Base-by-base conservation (phyloP, 1,140 invertebrate genomes). In the Diorhabda carinulata region DNA sequence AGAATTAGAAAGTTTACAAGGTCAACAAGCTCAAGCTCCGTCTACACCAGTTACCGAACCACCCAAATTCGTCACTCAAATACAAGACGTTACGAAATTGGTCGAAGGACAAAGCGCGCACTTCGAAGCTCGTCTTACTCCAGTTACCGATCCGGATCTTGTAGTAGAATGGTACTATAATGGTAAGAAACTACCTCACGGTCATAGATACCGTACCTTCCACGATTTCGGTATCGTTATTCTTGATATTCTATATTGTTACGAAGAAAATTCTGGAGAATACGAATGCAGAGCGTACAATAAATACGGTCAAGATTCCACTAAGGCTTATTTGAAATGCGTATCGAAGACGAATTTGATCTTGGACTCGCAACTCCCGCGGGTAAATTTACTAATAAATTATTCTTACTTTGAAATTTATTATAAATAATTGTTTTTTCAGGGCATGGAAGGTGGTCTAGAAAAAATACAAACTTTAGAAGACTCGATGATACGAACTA, bases 201-300 rank as follows among this genome's bases (percentile, higher is more conserved):
- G 96, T 42, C 95, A 98, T 83, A 90, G 96, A 68, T 98, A 96
- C 80, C 89, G 95, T 74, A 97, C 95, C 60, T 96, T 97, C 90
- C 95, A 98, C 80, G 96, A 99, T 80, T 98, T 98, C 83, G 96
- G 92, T 69, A 96, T 97, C 79, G 96, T 98, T 44, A 96, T 97
- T 74, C 85, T 99, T 68, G 96, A 98, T 77, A 97, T 99, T 70
- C 83, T 98, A 2, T 98, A 98, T 79, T 97, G 95, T 74, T 98
- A 98, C 78, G 94, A 95, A 82, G 96, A 98, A 84, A 98, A 99
- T 81, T 96, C 94, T 61, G 96, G 97, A 44, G 88, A 91, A 25
- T 97, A 96, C 77, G 94, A 96, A 84, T 96, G 94, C 79, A 86
- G 94, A 72, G 96, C 97, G 25, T 90, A 90, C 8, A 98, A 98